Conservation (phyloP, 2,113 vertebrate genomes). For the Thomomys bottae region DNA sequence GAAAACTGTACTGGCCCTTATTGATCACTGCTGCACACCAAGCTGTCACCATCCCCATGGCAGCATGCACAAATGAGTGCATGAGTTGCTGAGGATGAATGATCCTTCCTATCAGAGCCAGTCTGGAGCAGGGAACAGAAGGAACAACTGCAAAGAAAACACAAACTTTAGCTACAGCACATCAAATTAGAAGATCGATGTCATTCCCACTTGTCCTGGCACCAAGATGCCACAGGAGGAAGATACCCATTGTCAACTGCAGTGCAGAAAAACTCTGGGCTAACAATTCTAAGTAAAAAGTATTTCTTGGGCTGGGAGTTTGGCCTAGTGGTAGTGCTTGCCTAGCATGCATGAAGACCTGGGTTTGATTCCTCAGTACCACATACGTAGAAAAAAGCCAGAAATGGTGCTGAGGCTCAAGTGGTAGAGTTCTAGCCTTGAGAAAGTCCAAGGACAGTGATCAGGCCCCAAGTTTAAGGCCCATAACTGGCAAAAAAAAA, state of each 20-base stretch:
- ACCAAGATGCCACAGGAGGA: not conserved
- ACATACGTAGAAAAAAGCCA: too few species aligned
- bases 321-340: too few species aligned
- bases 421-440: too few species aligned
- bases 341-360: too few species aligned
- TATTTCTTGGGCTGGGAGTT: too few species aligned
- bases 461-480: too few species aligned
- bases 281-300: not conserved
- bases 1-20: conserved; percentile 88
- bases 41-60: conserved; percentile 92
- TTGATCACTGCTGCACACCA: conserved; percentile 93
- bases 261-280: not conserved
- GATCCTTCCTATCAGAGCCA: conserved; percentile 92
- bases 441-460: too few species aligned
- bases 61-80: conserved; percentile 89
- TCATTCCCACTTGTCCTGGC: not conserved
- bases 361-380: too few species aligned
- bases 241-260: not conserved
- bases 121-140: conserved; percentile 92
- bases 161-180: not conserved
- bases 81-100: conserved; percentile 93
- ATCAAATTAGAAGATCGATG: not conserved
- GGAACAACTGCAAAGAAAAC: conserved; percentile 90
- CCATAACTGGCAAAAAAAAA: too few species aligned
- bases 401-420: too few species aligned